Evolutionary conservation across 2,888 invertebrate genomes (phyloP), one percentile per base, ranked within the genome.

Genomic region (Drosophila niveifrons): DNA sequence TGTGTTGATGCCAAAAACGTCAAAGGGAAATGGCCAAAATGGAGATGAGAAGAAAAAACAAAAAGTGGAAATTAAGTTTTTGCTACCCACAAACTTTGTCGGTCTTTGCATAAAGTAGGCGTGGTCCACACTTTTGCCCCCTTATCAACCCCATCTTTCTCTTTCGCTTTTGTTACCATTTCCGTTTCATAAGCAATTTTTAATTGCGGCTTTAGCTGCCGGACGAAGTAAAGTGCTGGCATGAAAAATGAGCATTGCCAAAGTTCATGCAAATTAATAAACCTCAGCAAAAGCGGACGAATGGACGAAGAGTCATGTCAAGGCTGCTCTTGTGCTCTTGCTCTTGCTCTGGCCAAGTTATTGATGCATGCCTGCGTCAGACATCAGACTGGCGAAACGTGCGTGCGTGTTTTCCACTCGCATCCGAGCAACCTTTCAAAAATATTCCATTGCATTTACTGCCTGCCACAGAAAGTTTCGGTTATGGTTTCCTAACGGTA

Each of bases 191-290:
- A 83, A 88, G 89, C 83, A 83, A 86, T 86, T 83, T 88, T 83
- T 83, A 83, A 83, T 83, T 83, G 87, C 78, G 80, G 78, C 75
- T 77, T 86, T 88, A 61, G 82, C 68, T 72, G 74, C 41, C 13
- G 39, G 34, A 50, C 51, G 53, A 18, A 31, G 50, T n/a, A 34
- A 23, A 43, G 72, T 64, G 59, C 23, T 23, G 4, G 68, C 61
- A 82, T 83, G 89, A 88, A 88, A 88, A 83, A 83, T 86, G 86
- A 86, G 71, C 80, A 66, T 53, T 66, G 72, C 61, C 52, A 61
- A 72, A 86, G 83, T 86, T 86, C 69, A 86, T 88, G 83, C 78
- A 86, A 88, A 83, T 83, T 80, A 82, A 83, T 85, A 88, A 88
- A 82, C 83, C 88, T 52, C 48, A 56, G 56, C 47, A 56, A 46